A percentile compares a stretch with the other conserved stretches of the same genome.
Conservation (phyloP, 2,797 vertebrate genomes). For the Smutsia temminckii region DNA sequence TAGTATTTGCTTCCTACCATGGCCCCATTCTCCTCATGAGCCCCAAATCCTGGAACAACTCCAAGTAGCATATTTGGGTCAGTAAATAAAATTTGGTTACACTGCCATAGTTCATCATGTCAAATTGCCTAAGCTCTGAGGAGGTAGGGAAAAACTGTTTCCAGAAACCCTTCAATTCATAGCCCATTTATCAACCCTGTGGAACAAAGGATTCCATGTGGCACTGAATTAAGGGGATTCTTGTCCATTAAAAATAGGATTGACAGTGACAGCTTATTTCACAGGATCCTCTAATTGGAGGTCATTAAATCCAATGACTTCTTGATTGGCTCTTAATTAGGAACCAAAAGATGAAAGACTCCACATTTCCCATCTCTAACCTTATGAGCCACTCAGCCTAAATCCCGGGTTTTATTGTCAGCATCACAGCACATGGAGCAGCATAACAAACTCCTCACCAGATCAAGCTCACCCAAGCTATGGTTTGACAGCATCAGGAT, state of each 20-base stretch:
- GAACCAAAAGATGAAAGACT: constrained; percentile 69
- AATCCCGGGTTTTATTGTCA: constrained; percentile 62
- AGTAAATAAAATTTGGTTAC: constrained; percentile 48
- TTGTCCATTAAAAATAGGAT: constrained; percentile 64
- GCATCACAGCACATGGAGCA: background rate
- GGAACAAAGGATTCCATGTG: constrained; percentile 55
- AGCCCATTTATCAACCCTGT: constrained; percentile 54
- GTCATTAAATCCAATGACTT: constrained; percentile 60
- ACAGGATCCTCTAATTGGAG: constrained; percentile 54
- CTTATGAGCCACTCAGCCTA: constrained; percentile 48
- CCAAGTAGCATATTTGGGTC: constrained; percentile 16
- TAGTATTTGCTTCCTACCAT: background rate
- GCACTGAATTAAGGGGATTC: constrained; percentile 31
- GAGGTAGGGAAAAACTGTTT: constrained; percentile 44
- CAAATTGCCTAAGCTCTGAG: constrained; percentile 45
- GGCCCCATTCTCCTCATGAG: background rate
- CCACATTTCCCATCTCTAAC: constrained; percentile 58
- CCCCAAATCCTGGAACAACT: constrained; percentile 19
- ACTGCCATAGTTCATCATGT: constrained; percentile 49
- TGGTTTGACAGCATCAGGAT: background rate
- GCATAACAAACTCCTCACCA: constrained; percentile 31
- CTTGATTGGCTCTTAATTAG: constrained; percentile 65
- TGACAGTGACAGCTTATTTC: constrained; percentile 73
- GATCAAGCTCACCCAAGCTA: constrained; percentile 24
- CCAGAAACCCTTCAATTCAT: constrained; percentile 65